phyloP scores from a whole-genome alignment of 2,888 invertebrate species.

The Thelaira solivaga region DNA sequence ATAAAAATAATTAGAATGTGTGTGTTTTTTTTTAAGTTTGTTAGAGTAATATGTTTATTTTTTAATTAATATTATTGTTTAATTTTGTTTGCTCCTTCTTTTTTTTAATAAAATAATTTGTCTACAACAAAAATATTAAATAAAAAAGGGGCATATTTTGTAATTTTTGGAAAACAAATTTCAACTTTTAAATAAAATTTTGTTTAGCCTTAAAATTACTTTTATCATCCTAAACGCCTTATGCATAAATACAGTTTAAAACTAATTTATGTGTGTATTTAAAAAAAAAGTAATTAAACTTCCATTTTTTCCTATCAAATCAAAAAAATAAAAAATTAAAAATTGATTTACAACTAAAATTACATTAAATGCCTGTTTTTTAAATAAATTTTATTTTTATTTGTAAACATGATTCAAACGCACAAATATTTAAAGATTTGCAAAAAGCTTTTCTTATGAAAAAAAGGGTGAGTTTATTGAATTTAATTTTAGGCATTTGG shows the following conservation, averaged over 20 bases:
- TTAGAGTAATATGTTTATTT: slow-evolving; percentile 56
- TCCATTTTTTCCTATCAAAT: too few relatives aligned
- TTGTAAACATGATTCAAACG: neutral
- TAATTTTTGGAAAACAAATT: too few relatives aligned
- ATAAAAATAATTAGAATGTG: slow-evolving; percentile 54
- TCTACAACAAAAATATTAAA: slow-evolving; percentile 27
- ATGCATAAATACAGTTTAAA: too few relatives aligned
- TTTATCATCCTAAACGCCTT: too few relatives aligned
- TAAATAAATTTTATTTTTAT: neutral
- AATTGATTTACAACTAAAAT: too few relatives aligned
- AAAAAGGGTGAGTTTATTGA: too few relatives aligned
- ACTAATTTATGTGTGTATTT: too few relatives aligned
- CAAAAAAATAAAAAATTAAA: too few relatives aligned
- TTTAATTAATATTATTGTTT: slow-evolving; percentile 57
- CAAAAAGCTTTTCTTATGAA: neutral
- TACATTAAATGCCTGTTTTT: slow-evolving; percentile 5
- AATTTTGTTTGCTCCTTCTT: slow-evolving; percentile 61
- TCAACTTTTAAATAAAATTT: too few relatives aligned
- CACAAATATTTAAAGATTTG: neutral
- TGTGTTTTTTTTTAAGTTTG: slow-evolving; percentile 35
- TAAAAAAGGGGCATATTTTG: neutral
- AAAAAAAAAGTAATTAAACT: too few relatives aligned
- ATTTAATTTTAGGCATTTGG: too few relatives aligned
- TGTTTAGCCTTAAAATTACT: too few relatives aligned
- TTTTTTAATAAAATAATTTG: slow-evolving; percentile 51